Evolutionary conservation across 37 sponge, comb jelly and placozoan genomes (phyloP).

Genomic region (Dysidea cf. avara): DNA sequence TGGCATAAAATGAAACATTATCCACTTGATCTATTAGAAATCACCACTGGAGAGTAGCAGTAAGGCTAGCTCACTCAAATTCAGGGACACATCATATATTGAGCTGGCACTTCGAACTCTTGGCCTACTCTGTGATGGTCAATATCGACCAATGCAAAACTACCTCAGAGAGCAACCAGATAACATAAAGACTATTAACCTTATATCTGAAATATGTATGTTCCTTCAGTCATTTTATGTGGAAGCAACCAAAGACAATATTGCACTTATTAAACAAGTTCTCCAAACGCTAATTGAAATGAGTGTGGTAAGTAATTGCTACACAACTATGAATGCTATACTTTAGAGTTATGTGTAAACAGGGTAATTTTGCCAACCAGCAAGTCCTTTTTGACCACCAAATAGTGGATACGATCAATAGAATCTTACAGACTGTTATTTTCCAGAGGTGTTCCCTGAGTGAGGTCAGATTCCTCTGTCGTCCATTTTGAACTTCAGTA

Average conservation of each 20-base stretch:
- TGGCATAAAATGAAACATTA: no score
- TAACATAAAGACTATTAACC: slow-evolving; percentile 65
- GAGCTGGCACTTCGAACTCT: slow-evolving; percentile 48
- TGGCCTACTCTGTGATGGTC: slow-evolving; percentile 70
- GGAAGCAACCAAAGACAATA: slow-evolving; percentile 43
- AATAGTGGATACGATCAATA: slow-evolving; percentile 47
- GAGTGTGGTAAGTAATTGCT: slow-evolving; percentile 29
- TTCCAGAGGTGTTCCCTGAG: background rate
- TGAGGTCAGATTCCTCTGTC: background rate
- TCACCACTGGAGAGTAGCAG: no score
- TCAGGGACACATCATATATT: slow-evolving; percentile 37
- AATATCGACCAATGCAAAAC: slow-evolving; percentile 50
- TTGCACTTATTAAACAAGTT: slow-evolving; percentile 36
- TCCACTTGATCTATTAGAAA: no score
- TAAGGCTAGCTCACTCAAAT: slow-evolving; percentile 7
- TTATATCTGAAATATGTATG: slow-evolving; percentile 42
- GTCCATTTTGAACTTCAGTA: background rate
- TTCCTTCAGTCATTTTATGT: slow-evolving; percentile 49
- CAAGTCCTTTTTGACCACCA: slow-evolving; percentile 39
- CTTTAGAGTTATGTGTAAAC: background rate
- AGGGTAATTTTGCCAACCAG: slow-evolving; percentile 59
- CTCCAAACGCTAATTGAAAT: slow-evolving; percentile 51
- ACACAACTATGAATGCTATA: background rate
- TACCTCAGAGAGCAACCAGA: slow-evolving; percentile 76
- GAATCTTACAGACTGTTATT: slow-evolving; percentile 6